These are phyloP conservation scores for Erynnis tages DNA, from an alignment of 2,888 invertebrate genomes.

Conservation along the genomic window DNA sequence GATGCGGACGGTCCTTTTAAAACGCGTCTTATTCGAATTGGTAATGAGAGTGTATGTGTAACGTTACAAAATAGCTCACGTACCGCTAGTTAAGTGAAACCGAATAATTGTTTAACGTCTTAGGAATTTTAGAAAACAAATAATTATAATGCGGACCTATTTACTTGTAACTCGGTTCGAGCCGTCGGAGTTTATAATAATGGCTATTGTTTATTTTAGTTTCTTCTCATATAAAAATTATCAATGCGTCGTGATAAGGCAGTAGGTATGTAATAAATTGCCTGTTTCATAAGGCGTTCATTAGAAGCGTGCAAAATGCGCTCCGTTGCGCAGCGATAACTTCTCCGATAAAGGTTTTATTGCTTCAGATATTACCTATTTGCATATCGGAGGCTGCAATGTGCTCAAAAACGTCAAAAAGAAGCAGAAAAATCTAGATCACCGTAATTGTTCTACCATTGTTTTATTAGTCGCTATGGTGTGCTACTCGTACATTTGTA, in stretches of 20 bases:
- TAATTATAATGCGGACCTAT: constrained; percentile 30
- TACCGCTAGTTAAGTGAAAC: constrained; percentile 61
- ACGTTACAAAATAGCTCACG: constrained; percentile 66
- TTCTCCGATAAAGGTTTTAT: constrained; percentile 73
- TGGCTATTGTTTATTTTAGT: constrained; percentile 65
- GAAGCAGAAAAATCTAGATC: constrained; percentile 40
- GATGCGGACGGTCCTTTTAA: constrained; percentile 68
- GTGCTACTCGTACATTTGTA: constrained; percentile 24
- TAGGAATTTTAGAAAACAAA: constrained; percentile 41
- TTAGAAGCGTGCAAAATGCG: constrained; percentile 78
- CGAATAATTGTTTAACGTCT: constrained; percentile 51
- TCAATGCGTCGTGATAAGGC: constrained; percentile 74
- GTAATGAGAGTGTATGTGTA: constrained; percentile 70
- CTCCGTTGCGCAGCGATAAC: constrained; percentile 77
- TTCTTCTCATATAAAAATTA: constrained; percentile 71
- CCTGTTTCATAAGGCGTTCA: constrained; percentile 81
- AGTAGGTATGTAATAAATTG: constrained; percentile 78
- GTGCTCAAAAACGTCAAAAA: constrained; percentile 44
- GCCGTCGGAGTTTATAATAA: constrained; percentile 34
- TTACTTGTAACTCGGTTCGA: constrained; percentile 23
- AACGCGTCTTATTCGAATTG: constrained; percentile 67
- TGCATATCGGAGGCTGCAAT: constrained; percentile 59
- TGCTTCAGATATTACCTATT: constrained; percentile 77
- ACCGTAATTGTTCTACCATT: constrained; percentile 15
- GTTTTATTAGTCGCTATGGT: constrained; percentile 24